Percentiles rank a stretch among this genome's conserved stretches.
phyloP scores from a whole-genome alignment of 2,113 vertebrate species.

The Cebidichthys violaceus region DNA sequence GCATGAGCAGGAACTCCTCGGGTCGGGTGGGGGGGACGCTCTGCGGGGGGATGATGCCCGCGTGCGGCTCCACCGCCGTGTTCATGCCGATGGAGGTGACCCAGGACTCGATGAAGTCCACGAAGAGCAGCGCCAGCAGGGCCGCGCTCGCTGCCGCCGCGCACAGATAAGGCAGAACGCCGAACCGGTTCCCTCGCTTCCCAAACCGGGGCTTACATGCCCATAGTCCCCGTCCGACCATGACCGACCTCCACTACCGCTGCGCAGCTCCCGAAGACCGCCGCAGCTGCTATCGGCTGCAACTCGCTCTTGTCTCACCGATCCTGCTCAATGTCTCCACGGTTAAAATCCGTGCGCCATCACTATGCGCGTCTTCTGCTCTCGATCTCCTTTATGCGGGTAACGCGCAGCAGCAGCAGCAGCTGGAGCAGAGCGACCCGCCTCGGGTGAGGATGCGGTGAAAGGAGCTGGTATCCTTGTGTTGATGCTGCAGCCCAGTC shows the following conservation, averaged over 20 bases:
- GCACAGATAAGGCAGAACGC: constrained; percentile 53
- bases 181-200: constrained; percentile 69
- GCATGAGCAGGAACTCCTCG: constrained; percentile 82
- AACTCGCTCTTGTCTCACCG: neutral
- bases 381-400: neutral
- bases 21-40: constrained; percentile 73
- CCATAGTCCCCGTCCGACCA: constrained; percentile 76
- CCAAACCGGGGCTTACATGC: constrained; percentile 69
- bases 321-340: neutral
- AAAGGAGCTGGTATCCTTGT: neutral
- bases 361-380: neutral
- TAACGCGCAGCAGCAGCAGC: neutral
- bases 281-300: neutral
- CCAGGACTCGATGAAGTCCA: constrained; percentile 83
- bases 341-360: neutral
- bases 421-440: too few species aligned
- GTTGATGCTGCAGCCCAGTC: constrained; percentile 31
- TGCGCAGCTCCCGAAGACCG: constrained; percentile 9
- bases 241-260: constrained; percentile 50
- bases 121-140: constrained; percentile 76
- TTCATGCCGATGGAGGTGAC: constrained; percentile 78
- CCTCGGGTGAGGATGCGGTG: constrained; percentile 1
- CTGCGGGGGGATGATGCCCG: constrained; percentile 68
- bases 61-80: constrained; percentile 45
- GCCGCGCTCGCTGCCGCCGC: constrained; percentile 4